Percentiles rank a stretch among this genome's conserved stretches.
Evolutionary conservation across 2,113 vertebrate species (phyloP).

Genomic region (Sturnus vulgaris): DNA sequence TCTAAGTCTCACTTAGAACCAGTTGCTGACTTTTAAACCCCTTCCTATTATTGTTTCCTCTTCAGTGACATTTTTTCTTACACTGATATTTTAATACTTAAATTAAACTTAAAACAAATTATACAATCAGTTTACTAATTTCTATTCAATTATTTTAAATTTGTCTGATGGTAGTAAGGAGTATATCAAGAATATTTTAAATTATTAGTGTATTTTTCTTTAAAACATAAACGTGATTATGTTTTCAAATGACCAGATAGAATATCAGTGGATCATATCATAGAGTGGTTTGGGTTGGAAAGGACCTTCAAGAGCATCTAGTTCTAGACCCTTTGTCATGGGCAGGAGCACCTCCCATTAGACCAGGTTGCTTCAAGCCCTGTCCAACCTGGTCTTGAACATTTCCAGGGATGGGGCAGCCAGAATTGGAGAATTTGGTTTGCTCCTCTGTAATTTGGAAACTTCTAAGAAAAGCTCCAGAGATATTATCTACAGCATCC

Average conservation of each 20-base stretch:
- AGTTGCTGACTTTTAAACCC: slow-evolving; percentile 38
- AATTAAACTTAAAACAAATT: background rate
- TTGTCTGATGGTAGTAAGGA: background rate
- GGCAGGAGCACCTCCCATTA: background rate
- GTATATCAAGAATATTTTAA: background rate
- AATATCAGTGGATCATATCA: background rate
- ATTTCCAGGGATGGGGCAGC: background rate
- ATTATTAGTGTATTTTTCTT: background rate
- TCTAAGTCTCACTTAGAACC: slow-evolving; percentile 55
- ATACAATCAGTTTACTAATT: background rate
- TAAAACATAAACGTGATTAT: background rate
- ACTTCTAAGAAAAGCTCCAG: background rate
- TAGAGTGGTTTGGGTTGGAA: background rate
- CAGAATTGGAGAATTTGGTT: background rate
- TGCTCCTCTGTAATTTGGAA: background rate
- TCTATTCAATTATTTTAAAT: background rate
- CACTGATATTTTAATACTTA: background rate
- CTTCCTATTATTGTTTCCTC: slow-evolving; percentile 17
- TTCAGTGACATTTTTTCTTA: slow-evolving; percentile 4
- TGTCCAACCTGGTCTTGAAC: background rate
- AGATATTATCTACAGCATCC: background rate
- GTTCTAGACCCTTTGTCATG: background rate
- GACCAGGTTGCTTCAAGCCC: too few relatives aligned
- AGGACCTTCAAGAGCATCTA: background rate
- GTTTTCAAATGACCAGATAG: background rate